Percentiles rank a stretch among this genome's conserved stretches.
These are phyloP conservation scores for Tiphia femorata DNA, from an alignment of 2,888 invertebrate species.

Conservation along the genomic window DNA sequence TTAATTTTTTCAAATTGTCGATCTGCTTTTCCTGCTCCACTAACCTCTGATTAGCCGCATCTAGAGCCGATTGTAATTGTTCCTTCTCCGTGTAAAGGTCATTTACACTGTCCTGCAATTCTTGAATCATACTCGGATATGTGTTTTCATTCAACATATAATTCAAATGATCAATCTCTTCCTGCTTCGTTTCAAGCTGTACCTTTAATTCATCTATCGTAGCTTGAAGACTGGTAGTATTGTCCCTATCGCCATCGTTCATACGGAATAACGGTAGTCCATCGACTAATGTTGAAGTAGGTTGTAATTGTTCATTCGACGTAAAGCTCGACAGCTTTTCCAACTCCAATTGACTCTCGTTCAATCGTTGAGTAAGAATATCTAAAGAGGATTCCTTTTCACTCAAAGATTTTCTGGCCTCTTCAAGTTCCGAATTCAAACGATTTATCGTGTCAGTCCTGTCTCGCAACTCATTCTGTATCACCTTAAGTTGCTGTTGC, in stretches of 20 bases:
- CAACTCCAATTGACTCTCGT: conserved; percentile 40
- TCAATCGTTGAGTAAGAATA: conserved; percentile 18
- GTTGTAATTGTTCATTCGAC: neutral
- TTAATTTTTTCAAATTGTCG: conserved; percentile 30
- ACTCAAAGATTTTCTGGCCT: conserved; percentile 7
- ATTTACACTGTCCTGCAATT: conserved; percentile 64
- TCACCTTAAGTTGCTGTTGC: conserved; percentile 5
- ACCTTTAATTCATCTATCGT: conserved; percentile 40
- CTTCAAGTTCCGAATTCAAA: conserved; percentile 75
- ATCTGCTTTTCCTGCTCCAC: conserved; percentile 48
- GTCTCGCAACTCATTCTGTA: conserved; percentile 25
- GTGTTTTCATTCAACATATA: conserved; percentile 73
- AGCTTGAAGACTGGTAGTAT: conserved; percentile 30
- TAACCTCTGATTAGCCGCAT: conserved; percentile 38
- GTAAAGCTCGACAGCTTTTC: conserved; percentile 16
- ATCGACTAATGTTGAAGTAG: conserved; percentile 23
- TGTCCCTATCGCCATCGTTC: conserved; percentile 30
- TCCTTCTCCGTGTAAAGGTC: conserved; percentile 55
- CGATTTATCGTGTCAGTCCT: conserved; percentile 81
- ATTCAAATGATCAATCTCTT: conserved; percentile 81
- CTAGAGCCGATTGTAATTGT: conserved; percentile 46
- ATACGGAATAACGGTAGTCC: conserved; percentile 50
- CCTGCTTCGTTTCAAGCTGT: conserved; percentile 75
- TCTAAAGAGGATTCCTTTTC: conserved; percentile 30
- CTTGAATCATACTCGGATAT: conserved; percentile 61